Base-by-base conservation (phyloP, 2,797 vertebrate species). In the Anolis apletophallus region DNA sequence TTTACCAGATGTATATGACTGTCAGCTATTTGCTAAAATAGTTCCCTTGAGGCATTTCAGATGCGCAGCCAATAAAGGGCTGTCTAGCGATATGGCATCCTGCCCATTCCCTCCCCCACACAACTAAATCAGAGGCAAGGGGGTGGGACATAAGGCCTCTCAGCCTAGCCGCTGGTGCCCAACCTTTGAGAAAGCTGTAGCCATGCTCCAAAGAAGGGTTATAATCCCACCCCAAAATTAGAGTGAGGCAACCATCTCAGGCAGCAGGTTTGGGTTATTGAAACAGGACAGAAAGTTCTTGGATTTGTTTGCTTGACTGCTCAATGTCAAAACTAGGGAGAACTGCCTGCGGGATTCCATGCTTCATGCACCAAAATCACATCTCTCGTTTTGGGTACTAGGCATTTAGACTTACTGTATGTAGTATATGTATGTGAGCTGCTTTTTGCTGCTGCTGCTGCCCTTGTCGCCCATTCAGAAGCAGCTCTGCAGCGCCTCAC, bases 71-170 rank as follows among this genome's bases (percentile, higher is more conserved):
- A 90, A 46, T 88, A 79, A 92, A 90, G 64, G 92, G 32, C 86
- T 81, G 34, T 79, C 54, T 71, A 76, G 29, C 79, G 80, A 79
- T 69, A 59, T 0, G 8, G 7, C 86, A 80, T 83, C 88, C 82
- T 83, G 57, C 80, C 10, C 7, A 7, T 86, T 12, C 85, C 90
- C 87, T 23, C 13, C 50, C 55, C 40, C 34, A 17, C 2, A 12
- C 69, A 89, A 74, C 21, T 92, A 90, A 93, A 90, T 46, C 67
- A 92, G 91, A 94, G 90, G 82, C 82, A 83, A 86, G 88, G 93
- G 92, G 34, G 36, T 6, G 26, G 17, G 64, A 13, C 10, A 10
- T 52, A 88, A 87, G 54, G 59, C 85, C 80, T 91, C 88, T 79
- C 17, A 81, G 85, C 86, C 90, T 29, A 73, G 59, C 77, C 76